Conservation (phyloP, 2,797 vertebrate species). For the Halcyon badia region DNA sequence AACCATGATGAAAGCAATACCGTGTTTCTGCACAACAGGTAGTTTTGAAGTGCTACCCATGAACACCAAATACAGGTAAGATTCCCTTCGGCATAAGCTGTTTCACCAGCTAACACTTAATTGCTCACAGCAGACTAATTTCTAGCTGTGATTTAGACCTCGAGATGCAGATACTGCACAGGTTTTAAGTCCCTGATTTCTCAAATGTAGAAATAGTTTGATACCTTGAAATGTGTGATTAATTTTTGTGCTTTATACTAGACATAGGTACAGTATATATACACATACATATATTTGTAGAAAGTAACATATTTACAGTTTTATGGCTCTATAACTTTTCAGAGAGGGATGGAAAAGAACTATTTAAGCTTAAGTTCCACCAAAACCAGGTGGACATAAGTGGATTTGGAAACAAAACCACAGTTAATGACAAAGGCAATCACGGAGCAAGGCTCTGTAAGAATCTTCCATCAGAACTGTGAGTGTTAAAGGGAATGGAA, state of each 20-base stretch:
- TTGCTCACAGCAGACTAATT: background rate
- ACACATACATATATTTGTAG: background rate
- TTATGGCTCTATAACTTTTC: background rate
- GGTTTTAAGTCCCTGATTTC: conserved; percentile 2
- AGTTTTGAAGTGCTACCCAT: conserved; percentile 2
- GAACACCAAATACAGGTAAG: background rate
- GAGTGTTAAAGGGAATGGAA: background rate
- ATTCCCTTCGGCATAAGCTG: background rate
- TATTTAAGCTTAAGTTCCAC: background rate
- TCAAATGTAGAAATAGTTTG: conserved; percentile 6
- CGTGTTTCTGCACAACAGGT: conserved; percentile 23
- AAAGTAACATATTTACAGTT: background rate
- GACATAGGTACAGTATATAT: no score
- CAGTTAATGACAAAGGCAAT: background rate
- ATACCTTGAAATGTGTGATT: background rate
- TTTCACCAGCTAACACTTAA: background rate
- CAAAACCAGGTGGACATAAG: background rate
- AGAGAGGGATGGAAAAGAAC: background rate
- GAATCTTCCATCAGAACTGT: background rate
- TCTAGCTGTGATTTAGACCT: background rate
- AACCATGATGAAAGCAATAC: conserved; percentile 12
- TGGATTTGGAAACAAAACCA: background rate
- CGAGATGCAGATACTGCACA: background rate
- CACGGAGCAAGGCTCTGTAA: background rate
- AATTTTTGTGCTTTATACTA: background rate